Evolutionary conservation across 2,113 vertebrate genomes (phyloP), one percentile per base, ranked within the genome.

Genomic region (Mus musculus): DNA sequence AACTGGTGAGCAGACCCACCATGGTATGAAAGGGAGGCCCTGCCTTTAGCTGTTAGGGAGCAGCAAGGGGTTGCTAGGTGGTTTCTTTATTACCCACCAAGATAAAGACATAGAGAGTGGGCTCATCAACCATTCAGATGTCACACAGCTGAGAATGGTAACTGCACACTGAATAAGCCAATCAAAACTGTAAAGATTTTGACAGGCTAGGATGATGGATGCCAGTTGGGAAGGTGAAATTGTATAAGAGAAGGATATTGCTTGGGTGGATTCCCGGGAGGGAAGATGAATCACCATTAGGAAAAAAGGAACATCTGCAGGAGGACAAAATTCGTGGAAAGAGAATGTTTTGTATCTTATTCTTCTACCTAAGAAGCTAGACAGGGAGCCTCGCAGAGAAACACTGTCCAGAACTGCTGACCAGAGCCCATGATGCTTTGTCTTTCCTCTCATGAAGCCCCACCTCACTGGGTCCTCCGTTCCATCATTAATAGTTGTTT

Each of bases 131-230:
- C 77, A 88, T 54, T 89, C 94, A 54, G 49, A 89, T 63, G 10
- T 69, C 82, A 87, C 67, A 75, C 42, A 81, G 46, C 42, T 52
- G 20, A 54, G 42, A 88, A 94, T 69, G 81, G 86, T 77, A 95
- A 94, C 82, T 30, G 22, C 14, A 88, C 65, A 39, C 0, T 86
- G 94, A 90, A 84, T 65, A 63, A 96, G 5, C 54, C 85, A 92
- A 88, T 81, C 85, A 95, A 84, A 96, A 84, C 61, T 85, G 63
- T 76, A 95, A 96, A 93, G 75, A 90, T 88, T 92, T 56, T 92
- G 92, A 93, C 71, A 96, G 92, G 24, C 46, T 81, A 4, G 75
- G 63, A 90, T 56, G 65, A 95, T 92, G 80, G 39, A 78, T 80
- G 56, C 76, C 77, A 81, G 65, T 22, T 39, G 81, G n/a, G 46